Evolutionary conservation across 2,888 invertebrate species (phyloP), one percentile per base, ranked within the genome.

Genomic region (Drosophila atroscutellata): DNA sequence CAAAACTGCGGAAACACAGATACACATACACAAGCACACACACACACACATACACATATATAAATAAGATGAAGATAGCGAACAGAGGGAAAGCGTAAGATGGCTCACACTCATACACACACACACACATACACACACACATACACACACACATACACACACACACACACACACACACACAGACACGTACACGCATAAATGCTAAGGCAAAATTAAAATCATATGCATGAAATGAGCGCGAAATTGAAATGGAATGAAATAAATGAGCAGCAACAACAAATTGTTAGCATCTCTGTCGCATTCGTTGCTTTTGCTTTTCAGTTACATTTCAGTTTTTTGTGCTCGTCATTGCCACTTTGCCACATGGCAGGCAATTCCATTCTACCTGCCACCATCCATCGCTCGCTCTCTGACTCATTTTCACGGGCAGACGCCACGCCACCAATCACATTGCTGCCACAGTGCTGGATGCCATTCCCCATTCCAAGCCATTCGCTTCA

Each of bases 231-330:
- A 89, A 87, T 85, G 86, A 85, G 85, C 88, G 83, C 86, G 72
- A 89, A 89, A 85, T 85, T 85, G 89, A 85, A 85, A 89, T 80
- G 89, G 73, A 89, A 89, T 85, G 86, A 89, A 87, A 89, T 85
- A 82, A 77, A 75, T 74, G 75, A 77, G 72, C 65, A 56, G 58
- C 58, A 30, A 28, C 20, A 60, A 36, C 47, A 72, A 72, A 55
- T 56, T 62, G 56, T 47, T 45, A 34, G 50, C 51, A 62, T 58
- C 62, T 51, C 51, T 66, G 61, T 75, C 61, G 63, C 54, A 47
- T 36, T 57, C n/a, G 37, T 55, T 79, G 75, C 80, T 50, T 45
- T 68, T 39, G 60, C 58, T 50, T 65, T 65, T 75, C 61, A 61
- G 45, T 71, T 65, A 65, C 52, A 75, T 80, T 78, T 80, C 39